Evolutionary conservation across 2,113 vertebrate genomes (phyloP), one percentile per base, ranked within the genome.

Genomic region (Platanista minor): DNA sequence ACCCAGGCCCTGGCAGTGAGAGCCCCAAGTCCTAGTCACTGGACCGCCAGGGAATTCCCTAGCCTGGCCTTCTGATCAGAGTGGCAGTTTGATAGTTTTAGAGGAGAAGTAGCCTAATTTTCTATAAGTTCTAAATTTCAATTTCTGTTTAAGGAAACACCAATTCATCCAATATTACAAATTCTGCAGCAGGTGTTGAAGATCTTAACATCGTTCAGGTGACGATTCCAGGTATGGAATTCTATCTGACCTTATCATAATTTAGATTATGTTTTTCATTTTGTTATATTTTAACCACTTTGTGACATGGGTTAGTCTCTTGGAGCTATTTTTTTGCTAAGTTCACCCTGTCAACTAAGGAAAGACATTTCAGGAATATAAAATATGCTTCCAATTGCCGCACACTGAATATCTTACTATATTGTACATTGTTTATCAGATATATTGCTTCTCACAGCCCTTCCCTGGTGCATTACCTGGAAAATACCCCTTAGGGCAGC

Each of bases 141-240:
- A 0, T 64, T 74, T 98, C 87, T 97, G 59, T 89, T 95, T 33
- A 92, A 99, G 98, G 97, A 94, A 98, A 97, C 96, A 97, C 67
- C 64, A 64, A 90, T 71, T 91, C 87, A 25, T 69, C 97, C 49
- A 95, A 9, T 61, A 6, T 14, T 21, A 90, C 36, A 54, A 74
- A 41, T 59, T 98, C 95, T 41, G 96, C 98, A 13, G 81, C 95
- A 9, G 92, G 94, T 8, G 95, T 95, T 61, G 98, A 98, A 97
- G 98, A 99, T 27, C 97, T 98, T 18, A 98, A 99, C 97, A 98
- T 99, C 8, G 98, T 99, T 54, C 98, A 99, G 96, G 98, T 99
- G n/a, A 93, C 98, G 5, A 5, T 98, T 49, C 98, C 98, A 98
- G 98, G 99, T 99, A 96, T 21, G 92, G 41, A 67, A 4, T 6